Evolutionary conservation across 2,113 vertebrate genomes (phyloP).

Genomic region (Passer montanus): DNA sequence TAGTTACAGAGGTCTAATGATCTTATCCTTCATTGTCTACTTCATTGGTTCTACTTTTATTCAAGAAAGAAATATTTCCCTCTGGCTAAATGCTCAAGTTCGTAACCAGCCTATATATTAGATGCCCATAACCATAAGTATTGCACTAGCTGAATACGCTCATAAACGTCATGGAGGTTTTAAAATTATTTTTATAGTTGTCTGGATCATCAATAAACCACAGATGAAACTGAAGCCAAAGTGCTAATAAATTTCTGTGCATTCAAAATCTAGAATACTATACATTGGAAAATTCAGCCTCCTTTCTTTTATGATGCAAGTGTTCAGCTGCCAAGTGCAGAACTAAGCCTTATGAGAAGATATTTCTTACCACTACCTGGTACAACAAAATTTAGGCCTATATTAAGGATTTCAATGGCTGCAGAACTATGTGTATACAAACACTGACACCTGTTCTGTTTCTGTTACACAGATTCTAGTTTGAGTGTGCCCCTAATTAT

Average conservation of each 20-base stretch:
- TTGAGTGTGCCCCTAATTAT: not conserved
- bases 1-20: not conserved
- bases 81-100: not conserved
- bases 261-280: not conserved
- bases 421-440: not conserved
- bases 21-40: not conserved
- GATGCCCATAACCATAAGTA: not conserved
- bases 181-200: not conserved
- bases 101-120: not conserved
- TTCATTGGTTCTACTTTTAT: not conserved
- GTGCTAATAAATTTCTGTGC: not conserved
- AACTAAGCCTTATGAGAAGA: not conserved
- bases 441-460: not conserved
- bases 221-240: not conserved
- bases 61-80: not conserved
- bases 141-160: not conserved
- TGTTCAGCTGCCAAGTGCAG: not conserved
- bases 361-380: not conserved
- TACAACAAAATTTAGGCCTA: not conserved
- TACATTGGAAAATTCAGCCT: not conserved
- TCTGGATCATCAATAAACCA: not conserved
- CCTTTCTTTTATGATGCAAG: not conserved
- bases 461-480: not conserved
- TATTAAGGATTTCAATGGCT: not conserved
- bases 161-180: not conserved